Evolutionary conservation across 1,140 invertebrate species (phyloP).

Genomic region (Drosophila takahashii): DNA sequence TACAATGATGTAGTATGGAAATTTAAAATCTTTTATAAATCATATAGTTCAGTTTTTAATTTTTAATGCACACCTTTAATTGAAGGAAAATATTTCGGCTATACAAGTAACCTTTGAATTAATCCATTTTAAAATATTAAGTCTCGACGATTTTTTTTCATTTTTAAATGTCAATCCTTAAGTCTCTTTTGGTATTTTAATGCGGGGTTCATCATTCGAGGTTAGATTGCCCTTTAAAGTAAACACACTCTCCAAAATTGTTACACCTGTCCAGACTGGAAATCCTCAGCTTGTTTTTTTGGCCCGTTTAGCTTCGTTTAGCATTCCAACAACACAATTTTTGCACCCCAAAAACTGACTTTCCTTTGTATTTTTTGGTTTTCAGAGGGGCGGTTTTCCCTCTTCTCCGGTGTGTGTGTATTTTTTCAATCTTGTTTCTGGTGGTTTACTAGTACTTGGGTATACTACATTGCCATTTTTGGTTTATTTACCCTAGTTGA

Average conservation of each 20-base stretch:
- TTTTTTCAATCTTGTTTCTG: conserved; percentile 48
- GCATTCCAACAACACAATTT: conserved; percentile 60
- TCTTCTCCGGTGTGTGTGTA: conserved; percentile 21
- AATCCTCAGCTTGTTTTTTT: conserved; percentile 24
- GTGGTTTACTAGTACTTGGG: conserved; percentile 72
- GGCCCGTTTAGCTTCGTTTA: conserved; percentile 63
- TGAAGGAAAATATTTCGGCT: too few relatives aligned
- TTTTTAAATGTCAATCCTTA: background rate
- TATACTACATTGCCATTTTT: conserved; percentile 58
- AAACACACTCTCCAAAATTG: conserved; percentile 20
- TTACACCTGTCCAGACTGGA: conserved; percentile 41
- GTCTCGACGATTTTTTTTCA: background rate
- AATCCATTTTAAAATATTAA: background rate
- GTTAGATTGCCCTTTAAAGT: conserved; percentile 13
- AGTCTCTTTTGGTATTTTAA: conserved; percentile 52
- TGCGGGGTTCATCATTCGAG: conserved; percentile 49
- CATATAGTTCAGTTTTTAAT: too few relatives aligned
- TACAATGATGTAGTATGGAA: too few relatives aligned
- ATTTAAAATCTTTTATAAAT: too few relatives aligned
- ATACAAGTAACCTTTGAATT: too few relatives aligned
- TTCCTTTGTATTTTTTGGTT: conserved; percentile 41
- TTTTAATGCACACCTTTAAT: too few relatives aligned
- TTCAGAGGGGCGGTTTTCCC: conserved; percentile 10
- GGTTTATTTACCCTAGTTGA: conserved; percentile 81
- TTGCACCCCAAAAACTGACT: conserved; percentile 35